Base-by-base conservation (phyloP, 2,113 vertebrate genomes). In the Benitochromis conjunctus region DNA sequence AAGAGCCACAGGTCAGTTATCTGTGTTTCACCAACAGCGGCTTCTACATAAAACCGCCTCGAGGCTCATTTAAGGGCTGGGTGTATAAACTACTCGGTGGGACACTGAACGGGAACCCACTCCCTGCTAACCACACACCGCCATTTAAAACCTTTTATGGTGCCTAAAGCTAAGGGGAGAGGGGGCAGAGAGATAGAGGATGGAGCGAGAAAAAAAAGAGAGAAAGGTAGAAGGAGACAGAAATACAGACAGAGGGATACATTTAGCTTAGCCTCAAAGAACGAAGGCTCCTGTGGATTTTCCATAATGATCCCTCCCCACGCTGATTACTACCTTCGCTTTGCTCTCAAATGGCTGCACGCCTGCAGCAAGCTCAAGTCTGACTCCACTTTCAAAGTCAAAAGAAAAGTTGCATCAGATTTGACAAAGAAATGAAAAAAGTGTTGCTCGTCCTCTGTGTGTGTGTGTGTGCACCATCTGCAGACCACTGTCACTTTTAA, bases 281-380 rank as follows among this genome's bases (percentile, higher is more conserved):
- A 90, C 3, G 2, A 29, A 81, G 91, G 80, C 93, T 94, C 86
- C 92, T 89, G 92, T 91, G 92, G 94, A 90, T 94, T 94, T 81
- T 83, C 85, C 87, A 85, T 94, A 94, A 94, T 92, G 83, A 94
- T 86, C 89, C 86, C 91, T 77, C 83, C 66, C 31, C 85, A n/a
- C 77, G 5, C 89, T 93, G 92, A 95, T 95, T 95, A 89, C 93
- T 93, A 93, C 92, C 92, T 93, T 92, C 56, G 5, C 81, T 57
- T 31, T 21, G 64, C 89, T 83, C 78, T 36, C 51, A 82, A 85
- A 87, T 13, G 57, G 21, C 84, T 34, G 86, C 54, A 57, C 9
- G 56, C 54, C 77, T 38, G 86, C 85, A 82, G 69, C 21, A 16
- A 55, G 79, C 58, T 38, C 2, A 13, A 41, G 80, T 26, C 71